phyloP scores from a whole-genome alignment of 2,797 vertebrate genomes.

The Garrulus glandarius region DNA sequence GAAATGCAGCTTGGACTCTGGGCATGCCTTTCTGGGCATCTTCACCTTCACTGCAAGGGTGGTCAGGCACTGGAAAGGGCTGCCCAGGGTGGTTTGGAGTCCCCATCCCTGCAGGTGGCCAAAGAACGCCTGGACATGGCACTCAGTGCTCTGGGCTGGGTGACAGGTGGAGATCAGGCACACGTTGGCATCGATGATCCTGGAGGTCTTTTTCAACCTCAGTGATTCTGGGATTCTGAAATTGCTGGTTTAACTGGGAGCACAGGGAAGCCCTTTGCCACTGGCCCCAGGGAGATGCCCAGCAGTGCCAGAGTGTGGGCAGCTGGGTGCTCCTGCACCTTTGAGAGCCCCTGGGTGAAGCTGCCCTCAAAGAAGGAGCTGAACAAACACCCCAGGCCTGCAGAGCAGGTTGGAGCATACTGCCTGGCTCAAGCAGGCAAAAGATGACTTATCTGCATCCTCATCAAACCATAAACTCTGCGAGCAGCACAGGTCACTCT shows the following conservation, averaged over 20 bases:
- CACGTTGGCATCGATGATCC: rapidly evolving
- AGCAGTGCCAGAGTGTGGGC: neutral
- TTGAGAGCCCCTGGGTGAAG: neutral
- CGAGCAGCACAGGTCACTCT: neutral
- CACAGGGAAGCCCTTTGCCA: neutral
- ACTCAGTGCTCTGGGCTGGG: neutral
- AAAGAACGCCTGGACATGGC: rapidly evolving
- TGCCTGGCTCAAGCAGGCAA: neutral
- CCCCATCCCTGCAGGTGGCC: neutral
- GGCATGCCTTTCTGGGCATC: neutral
- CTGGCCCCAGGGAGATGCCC: neutral
- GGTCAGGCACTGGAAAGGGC: neutral
- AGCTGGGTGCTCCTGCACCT: neutral
- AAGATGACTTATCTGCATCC: neutral
- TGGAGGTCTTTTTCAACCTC: neutral
- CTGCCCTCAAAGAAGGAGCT: neutral
- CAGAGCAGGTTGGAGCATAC: neutral
- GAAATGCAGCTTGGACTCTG: neutral
- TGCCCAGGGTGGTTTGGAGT: neutral
- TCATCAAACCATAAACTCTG: neutral
- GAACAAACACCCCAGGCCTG: neutral
- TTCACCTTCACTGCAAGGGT: neutral
- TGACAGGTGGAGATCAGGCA: neutral
- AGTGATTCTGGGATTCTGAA: neutral
- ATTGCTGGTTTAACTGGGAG: neutral